Conservation (phyloP, 1,140 invertebrate genomes). For the Cataglyphis hispanica region DNA sequence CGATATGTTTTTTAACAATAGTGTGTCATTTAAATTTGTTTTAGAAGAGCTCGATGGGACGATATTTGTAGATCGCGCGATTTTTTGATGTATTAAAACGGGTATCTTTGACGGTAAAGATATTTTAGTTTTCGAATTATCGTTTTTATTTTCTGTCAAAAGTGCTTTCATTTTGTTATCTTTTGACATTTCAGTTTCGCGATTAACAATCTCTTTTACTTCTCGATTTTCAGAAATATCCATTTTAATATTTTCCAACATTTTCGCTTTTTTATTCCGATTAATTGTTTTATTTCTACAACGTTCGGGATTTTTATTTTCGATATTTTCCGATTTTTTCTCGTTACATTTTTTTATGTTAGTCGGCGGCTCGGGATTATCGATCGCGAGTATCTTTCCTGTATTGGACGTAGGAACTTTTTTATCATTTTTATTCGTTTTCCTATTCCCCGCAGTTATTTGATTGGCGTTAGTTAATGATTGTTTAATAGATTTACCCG, state of each 20-base stretch:
- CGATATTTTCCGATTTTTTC: slow-evolving; percentile 14
- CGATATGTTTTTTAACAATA: neutral
- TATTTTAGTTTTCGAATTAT: slow-evolving; percentile 16
- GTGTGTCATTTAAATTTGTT: neutral
- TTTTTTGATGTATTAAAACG: slow-evolving; percentile 23
- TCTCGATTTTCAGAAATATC: neutral
- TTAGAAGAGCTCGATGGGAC: neutral
- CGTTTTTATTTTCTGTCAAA: neutral
- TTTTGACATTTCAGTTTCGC: neutral
- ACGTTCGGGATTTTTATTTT: neutral
- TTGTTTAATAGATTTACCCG: neutral
- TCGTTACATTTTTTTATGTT: neutral
- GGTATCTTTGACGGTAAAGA: slow-evolving; percentile 50
- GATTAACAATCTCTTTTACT: neutral
- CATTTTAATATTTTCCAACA: neutral
- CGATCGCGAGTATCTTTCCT: neutral
- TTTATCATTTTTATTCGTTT: neutral
- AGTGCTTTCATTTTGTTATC: neutral
- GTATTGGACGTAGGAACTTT: neutral
- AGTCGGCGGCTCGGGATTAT: neutral
- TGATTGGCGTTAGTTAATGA: neutral
- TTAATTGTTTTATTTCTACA: slow-evolving; percentile 1
- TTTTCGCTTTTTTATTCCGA: neutral
- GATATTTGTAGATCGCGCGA: neutral
- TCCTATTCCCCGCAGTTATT: neutral